Base-by-base conservation (phyloP, 2,797 vertebrate species). In the Tinamus major region DNA sequence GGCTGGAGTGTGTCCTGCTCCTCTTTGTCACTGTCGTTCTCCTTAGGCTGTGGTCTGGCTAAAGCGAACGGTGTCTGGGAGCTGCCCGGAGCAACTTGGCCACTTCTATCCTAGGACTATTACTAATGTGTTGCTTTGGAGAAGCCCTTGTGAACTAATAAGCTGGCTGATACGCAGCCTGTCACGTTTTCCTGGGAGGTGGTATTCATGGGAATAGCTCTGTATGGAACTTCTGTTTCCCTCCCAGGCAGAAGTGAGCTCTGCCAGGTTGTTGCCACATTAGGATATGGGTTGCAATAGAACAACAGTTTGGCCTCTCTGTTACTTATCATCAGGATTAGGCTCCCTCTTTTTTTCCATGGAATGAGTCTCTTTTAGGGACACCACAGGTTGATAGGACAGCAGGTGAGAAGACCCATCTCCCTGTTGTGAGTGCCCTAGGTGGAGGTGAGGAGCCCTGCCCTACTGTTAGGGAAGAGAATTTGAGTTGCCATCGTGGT, bases 31-130 rank as follows among this genome's bases (percentile, higher is more conserved):
- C 39, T 51, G n/a, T 16, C 29, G 1, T 18, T 55, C 39, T 49
- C 26, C 33, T 62, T 62, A 13, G 62, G 21, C 69, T 61, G 80
- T 42, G n/a, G 61, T 63, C 49, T 79, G 49, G 72, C 55, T 5
- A 10, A 68, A 26, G 56, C 37, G 44, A 64, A 23, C 21, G 37
- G 31, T 1, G 0, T 35, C 3, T 53, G 33, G 41, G 58, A 75
- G 26, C 35, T 91, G 35, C 27, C 27, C 37, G 3, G 26, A 49
- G 48, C 41, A 48, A 84, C n/a, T 39, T 42, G 56, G 56, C 44
- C 8, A 1, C 18, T 79, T 62, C 41, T 61, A 0, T 44, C 4
- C 1, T 46, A 6, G n/a, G 9, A 70, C 27, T 51, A 78, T 44
- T 9, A 5, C 44, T 11, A 5, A 13, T 10, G 37, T 3, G 9